Conservation (phyloP, 2,797 vertebrate species). For the Macroramphosus scolopax region DNA sequence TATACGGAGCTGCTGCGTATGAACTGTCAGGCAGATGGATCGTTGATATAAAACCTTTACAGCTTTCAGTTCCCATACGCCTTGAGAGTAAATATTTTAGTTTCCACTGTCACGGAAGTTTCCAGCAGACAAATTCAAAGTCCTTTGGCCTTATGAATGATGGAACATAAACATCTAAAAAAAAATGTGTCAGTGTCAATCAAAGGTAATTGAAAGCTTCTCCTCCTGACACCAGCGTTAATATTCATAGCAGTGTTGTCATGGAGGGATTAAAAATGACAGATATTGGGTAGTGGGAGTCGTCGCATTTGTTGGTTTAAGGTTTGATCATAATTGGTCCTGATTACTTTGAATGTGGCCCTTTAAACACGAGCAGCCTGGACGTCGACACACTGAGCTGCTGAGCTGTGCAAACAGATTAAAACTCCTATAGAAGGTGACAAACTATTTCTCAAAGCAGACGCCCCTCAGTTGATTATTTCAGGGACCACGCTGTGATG, state of each 20-base stretch:
- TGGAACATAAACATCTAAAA: slow-evolving; percentile 12
- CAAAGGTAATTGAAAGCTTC: not conserved
- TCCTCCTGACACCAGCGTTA: slow-evolving; percentile 15
- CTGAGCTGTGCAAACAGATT: slow-evolving; percentile 43
- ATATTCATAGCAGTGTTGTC: slow-evolving; percentile 17
- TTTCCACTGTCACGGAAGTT: slow-evolving; percentile 15
- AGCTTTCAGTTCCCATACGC: slow-evolving; percentile 20
- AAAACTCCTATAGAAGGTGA: slow-evolving; percentile 42
- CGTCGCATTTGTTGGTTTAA: not conserved
- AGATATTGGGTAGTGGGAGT: not conserved
- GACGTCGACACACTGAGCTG: slow-evolving; percentile 2
- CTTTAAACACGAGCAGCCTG: slow-evolving; percentile 9
- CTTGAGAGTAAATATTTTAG: slow-evolving; percentile 12
- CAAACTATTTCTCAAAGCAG: slow-evolving; percentile 24
- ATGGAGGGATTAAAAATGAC: not conserved
- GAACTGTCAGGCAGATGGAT: slow-evolving; percentile 5
- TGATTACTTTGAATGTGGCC: slow-evolving; percentile 9
- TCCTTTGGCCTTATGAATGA: slow-evolving; percentile 19
- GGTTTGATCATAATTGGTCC: not conserved
- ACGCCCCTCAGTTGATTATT: slow-evolving; percentile 20
- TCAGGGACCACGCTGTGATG: slow-evolving; percentile 39
- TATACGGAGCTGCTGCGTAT: slow-evolving; percentile 14
- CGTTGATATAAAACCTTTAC: no score
- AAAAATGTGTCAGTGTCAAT: no score
- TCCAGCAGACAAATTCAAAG: slow-evolving; percentile 9